Base-by-base conservation (phyloP, 2,113 vertebrate genomes). In the Sturnus vulgaris region DNA sequence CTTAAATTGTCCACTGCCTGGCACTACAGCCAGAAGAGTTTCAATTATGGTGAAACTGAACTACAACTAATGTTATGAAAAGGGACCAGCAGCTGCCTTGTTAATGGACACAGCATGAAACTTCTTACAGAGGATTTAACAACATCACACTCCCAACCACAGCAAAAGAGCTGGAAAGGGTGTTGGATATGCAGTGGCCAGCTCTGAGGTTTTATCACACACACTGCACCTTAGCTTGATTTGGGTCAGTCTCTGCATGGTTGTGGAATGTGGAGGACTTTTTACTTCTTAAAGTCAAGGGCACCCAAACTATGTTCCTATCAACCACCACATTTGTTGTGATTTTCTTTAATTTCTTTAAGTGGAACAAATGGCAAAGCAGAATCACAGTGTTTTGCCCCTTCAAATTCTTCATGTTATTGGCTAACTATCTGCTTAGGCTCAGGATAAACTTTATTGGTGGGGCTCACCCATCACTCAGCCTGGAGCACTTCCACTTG, bases 1-100 rank as follows among this genome's bases (percentile, higher is more conserved):
- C 55, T 69, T 88, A 57, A 90, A 66, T 25, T 70, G 42, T 23
- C 59, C 27, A 15, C 53, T 3, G 1, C 49, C 46, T 64, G 56
- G 22, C 44, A 47, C 42, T 49, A 30, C 17, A 56, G 63, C 18
- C 71, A 86, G 61, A 25, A 86, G 63, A 88, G 42, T 55, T 90
- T 63, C 66, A 75, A 31, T 86, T 82, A 64, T 12, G 40, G 65
- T 56, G 61, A 84, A 87, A 87, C n/a, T 52, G 42, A 91, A 78
- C 56, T 66, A 89, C 77, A 82, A 12, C 69, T 66, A 90, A 93
- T 88, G 59, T 92, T 96, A 92, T 83, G 82, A 88, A 88, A 92
- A 92, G 68, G 79, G 75, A 86, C 55, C 80, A 70, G 73, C 76
- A 55, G 71, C 71, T 90, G 47, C 30, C 80, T 92, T 76, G 63